phyloP scores from a whole-genome alignment of 2,113 vertebrate genomes.

The Mandrillus leucophaeus region DNA sequence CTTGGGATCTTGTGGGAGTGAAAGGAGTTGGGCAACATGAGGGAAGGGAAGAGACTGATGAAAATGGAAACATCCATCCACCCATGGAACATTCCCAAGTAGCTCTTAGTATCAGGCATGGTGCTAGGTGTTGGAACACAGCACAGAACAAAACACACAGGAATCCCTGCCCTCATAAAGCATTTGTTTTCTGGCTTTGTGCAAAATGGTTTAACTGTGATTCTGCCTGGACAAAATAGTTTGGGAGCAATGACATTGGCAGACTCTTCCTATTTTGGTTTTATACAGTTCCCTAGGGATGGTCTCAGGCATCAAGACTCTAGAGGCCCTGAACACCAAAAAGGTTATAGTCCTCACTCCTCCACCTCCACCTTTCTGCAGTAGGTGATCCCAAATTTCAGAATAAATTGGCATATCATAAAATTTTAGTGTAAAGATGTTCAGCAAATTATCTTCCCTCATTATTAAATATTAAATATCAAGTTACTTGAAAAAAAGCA shows the following conservation, averaged over 20 bases:
- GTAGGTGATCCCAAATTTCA: neutral
- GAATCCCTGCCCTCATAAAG: neutral
- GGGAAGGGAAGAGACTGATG: neutral
- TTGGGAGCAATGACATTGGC: neutral
- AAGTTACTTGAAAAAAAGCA: slow-evolving; percentile 12
- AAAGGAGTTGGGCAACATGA: neutral
- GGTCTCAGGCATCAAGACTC: neutral
- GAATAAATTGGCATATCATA: neutral
- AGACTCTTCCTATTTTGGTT: neutral
- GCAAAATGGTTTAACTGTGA: neutral
- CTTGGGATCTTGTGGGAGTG: neutral
- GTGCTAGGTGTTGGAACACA: neutral
- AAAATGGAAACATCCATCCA: neutral
- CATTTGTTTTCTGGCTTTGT: neutral
- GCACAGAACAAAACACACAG: neutral
- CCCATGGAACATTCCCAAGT: neutral
- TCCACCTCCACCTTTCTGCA: neutral
- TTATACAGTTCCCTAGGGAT: neutral
- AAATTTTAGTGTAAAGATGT: slow-evolving; percentile 2
- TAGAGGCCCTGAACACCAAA: neutral
- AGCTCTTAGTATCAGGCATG: neutral
- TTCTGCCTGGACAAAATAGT: neutral
- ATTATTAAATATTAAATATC: slow-evolving; percentile 32
- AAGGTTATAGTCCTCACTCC: neutral
- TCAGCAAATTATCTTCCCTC: slow-evolving; percentile 21